Evolutionary conservation across 2,797 vertebrate species (phyloP).

Genomic region (Crocodylus rhombifer): DNA sequence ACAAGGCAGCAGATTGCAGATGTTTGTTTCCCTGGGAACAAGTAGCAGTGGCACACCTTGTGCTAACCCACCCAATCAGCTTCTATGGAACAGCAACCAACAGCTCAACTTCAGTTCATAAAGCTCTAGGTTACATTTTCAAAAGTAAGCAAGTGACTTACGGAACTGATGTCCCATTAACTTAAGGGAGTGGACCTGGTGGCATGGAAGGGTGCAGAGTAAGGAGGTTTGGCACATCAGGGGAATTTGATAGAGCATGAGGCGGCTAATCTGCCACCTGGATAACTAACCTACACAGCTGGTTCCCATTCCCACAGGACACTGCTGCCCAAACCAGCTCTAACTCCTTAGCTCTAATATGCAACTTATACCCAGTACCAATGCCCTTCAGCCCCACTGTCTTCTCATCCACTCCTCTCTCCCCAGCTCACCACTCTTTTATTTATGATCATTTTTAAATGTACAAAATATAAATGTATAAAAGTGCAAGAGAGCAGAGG

Average conservation of each 20-base stretch:
- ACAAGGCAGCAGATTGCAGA: too few relatives aligned
- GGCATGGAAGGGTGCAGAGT: not conserved
- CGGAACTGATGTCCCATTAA: not conserved
- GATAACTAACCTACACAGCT: not conserved
- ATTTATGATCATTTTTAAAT: not conserved
- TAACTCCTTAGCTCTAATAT: not conserved
- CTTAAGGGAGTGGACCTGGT: not conserved
- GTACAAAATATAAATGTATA: not conserved
- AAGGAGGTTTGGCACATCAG: rapidly evolving
- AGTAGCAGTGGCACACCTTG: too few relatives aligned
- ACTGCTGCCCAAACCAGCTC: rapidly evolving
- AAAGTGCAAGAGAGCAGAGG: rapidly evolving
- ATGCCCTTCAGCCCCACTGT: not conserved
- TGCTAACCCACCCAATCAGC: not conserved
- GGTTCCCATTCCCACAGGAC: rapidly evolving
- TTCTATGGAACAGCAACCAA: not conserved
- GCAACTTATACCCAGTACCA: not conserved
- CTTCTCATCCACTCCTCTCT: not conserved
- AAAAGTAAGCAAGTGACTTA: not conserved
- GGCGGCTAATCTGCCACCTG: not conserved
- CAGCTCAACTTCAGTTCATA: not conserved
- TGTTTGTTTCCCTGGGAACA: too few relatives aligned
- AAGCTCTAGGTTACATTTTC: not conserved
- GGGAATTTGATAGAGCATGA: not conserved
- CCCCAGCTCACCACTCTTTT: rapidly evolving